Evolutionary conservation across 2,888 invertebrate species (phyloP).

Genomic region (Rapana venosa): DNA sequence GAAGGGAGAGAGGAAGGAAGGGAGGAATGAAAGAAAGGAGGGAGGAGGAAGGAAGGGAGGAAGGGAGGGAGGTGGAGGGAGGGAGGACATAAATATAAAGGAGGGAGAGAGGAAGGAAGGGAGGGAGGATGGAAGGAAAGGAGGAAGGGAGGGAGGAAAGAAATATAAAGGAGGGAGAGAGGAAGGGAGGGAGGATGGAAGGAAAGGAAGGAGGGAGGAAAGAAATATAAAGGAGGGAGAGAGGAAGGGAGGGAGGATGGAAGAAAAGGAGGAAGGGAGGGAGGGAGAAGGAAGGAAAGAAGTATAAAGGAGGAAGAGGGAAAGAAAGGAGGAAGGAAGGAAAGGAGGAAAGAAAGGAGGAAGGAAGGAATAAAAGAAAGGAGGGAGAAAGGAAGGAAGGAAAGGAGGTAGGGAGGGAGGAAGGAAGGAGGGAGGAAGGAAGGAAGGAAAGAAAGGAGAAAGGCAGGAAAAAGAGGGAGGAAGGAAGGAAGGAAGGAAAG

Average conservation of each 20-base stretch:
- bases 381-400: not conserved
- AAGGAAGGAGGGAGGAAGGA: not conserved
- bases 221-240: not conserved
- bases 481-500: not conserved
- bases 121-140: not conserved
- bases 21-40: not conserved
- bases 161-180: not conserved
- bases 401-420: not conserved
- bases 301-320: not conserved
- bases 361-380: not conserved
- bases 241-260: not conserved
- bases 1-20: not conserved
- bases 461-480: too few species aligned
- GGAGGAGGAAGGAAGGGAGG: not conserved
- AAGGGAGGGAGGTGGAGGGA: not conserved
- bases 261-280: not conserved
- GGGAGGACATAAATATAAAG: not conserved
- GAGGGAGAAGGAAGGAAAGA: not conserved
- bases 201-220: not conserved
- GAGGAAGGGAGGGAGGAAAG: not conserved
- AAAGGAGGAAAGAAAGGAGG: not conserved
- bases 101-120: not conserved
- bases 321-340: not conserved
- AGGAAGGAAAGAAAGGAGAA: not conserved
- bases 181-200: not conserved